phyloP scores from a whole-genome alignment of 2,888 invertebrate species.

The Meta bourneti region DNA sequence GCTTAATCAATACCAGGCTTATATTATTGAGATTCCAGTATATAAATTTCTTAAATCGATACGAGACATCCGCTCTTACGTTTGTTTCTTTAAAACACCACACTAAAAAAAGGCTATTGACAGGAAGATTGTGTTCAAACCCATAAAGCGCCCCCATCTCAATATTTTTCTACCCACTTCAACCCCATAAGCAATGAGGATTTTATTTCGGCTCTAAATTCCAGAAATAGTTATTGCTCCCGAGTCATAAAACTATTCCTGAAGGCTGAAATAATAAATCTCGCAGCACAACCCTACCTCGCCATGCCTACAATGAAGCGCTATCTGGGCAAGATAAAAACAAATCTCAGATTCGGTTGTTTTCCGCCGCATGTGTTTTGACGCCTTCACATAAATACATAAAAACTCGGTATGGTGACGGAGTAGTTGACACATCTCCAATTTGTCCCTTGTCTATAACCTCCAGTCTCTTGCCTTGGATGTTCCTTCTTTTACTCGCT shows the following conservation, averaged over 20 bases:
- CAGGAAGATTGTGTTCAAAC: neutral
- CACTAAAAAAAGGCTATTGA: too few relatives aligned
- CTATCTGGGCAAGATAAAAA: neutral
- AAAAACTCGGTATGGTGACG: slow-evolving; percentile 3
- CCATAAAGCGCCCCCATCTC: neutral
- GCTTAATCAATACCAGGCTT: too few relatives aligned
- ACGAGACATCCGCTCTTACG: too few relatives aligned
- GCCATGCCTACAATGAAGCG: neutral
- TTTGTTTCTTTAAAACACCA: too few relatives aligned
- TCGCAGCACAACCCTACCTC: neutral
- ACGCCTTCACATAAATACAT: slow-evolving; percentile 33
- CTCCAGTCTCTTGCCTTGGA: neutral
- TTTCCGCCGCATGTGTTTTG: neutral
- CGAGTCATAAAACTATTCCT: slow-evolving; percentile 11
- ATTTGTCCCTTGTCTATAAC: slow-evolving; percentile 6
- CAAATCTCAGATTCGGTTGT: slow-evolving; percentile 9
- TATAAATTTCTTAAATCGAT: too few relatives aligned
- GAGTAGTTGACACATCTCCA: slow-evolving; percentile 43
- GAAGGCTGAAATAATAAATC: slow-evolving; percentile 27
- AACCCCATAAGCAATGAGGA: neutral
- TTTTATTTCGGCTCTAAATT: slow-evolving; percentile 3
- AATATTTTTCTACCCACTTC: neutral
- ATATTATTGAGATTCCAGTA: too few relatives aligned
- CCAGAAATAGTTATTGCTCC: slow-evolving; percentile 24
- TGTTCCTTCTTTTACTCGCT: neutral